Base-by-base conservation (phyloP, 2,888 invertebrate species). In the Pseudococcus longispinus region DNA sequence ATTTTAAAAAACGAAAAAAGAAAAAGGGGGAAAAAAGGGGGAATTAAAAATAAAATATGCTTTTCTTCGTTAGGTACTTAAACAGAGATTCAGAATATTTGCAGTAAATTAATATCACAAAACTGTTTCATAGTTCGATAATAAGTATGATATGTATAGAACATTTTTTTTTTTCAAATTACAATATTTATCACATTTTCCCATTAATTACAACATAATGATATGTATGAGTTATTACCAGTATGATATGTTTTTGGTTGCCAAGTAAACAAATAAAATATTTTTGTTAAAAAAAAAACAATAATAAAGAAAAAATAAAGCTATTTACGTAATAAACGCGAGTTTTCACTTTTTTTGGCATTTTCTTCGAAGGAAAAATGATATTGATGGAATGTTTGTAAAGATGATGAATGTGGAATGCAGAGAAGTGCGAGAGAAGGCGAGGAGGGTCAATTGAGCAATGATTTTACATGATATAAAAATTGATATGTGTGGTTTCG, bases 31-130 rank as follows among this genome's bases (percentile, higher is more conserved):
- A 37, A 23, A 23, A 42, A 11, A 82, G 20, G 13, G 13, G n/a
- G 11, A 83, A 83, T 51, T 20, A 83, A 51, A 2, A 15, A 20
- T 26, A 46, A 51, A 44, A 51, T 55, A 51, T 29, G 26, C 29
- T 84, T 84, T 70, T 70, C 18, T 29, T 65, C 60, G 9, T 26
- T 60, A 60, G 60, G 60, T 60, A 60, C 60, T 60, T 60, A 70
- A 15, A 70, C 29, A 70, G 70, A 70, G 70, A 70, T 70, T 70
- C 70, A 70, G 85, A 42, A 46, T 44, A 85, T 85, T 77, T 42
- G 85, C n/a, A n/a, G n/a, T 85, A 86, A 80, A 86, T 86, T 86
- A 86, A 86, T 86, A 86, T 86, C 86, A 86, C 86, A 86, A 86
- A 86, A 86, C 86, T 46, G 86, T 77, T 86, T 86, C 86, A 6